Percentiles rank a stretch among this genome's conserved stretches.
Conservation (phyloP, 2,797 vertebrate genomes). For the Halcyon badia region DNA sequence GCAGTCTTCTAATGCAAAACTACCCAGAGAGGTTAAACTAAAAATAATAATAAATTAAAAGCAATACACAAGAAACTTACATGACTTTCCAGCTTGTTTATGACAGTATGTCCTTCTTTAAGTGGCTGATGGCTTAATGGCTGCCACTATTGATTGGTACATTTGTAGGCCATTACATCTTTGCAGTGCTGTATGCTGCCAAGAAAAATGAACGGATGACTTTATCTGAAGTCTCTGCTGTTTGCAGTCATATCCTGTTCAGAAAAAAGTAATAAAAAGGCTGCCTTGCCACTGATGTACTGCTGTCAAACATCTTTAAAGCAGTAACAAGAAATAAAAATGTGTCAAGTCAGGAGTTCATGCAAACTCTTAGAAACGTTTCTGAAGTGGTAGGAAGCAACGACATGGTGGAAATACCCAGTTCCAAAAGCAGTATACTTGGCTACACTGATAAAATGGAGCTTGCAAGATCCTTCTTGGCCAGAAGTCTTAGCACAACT, state of each 20-base stretch:
- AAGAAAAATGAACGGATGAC: neutral
- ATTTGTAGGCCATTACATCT: neutral
- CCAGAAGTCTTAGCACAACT: neutral
- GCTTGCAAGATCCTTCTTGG: neutral
- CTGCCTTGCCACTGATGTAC: neutral
- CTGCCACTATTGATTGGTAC: neutral
- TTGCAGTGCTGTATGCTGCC: neutral
- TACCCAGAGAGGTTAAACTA: neutral
- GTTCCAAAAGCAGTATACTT: neutral
- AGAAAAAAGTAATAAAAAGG: neutral
- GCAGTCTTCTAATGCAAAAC: neutral
- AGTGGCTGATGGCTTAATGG: neutral
- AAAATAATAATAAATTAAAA: neutral
- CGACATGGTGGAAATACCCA: fast-evolving
- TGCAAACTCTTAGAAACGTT: neutral
- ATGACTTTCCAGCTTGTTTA: too few relatives aligned
- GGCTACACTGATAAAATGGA: neutral
- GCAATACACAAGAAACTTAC: neutral
- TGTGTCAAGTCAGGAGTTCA: neutral
- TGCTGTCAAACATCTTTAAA: neutral
- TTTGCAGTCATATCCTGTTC: neutral
- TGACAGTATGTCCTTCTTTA: neutral
- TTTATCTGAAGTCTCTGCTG: neutral
- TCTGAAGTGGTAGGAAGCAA: neutral
- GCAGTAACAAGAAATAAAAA: neutral